Conservation (phyloP, 2,888 invertebrate genomes). For the Pachydiplax longipennis region DNA sequence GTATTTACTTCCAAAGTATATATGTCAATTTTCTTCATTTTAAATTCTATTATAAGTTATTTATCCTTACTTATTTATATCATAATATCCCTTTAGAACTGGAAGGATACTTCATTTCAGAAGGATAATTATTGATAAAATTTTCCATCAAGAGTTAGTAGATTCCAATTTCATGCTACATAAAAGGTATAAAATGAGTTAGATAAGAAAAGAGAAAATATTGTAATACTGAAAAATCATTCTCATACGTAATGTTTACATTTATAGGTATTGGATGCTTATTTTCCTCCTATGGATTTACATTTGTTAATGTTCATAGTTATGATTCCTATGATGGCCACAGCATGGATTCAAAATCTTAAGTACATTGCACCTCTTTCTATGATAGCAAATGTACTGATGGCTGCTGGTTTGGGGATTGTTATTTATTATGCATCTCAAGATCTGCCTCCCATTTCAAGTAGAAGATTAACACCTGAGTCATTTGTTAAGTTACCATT, state of each 20-base stretch:
- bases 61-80: no score
- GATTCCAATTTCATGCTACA: no score
- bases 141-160: no score
- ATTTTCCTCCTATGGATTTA: conserved; percentile 68
- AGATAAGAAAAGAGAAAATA: neutral
- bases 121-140: no score
- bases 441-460: conserved; percentile 71
- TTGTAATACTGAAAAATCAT: neutral
- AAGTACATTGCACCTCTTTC: conserved; percentile 81
- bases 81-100: no score
- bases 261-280: conserved; percentile 72
- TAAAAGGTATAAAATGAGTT: no score
- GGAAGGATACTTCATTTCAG: no score
- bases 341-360: conserved; percentile 78
- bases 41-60: no score
- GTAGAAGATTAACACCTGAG: conserved; percentile 57
- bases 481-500: conserved; percentile 71
- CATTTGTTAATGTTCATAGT: conserved; percentile 78
- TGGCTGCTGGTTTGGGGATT: conserved; percentile 76
- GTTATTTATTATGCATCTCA: conserved; percentile 79
- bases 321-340: conserved; percentile 74
- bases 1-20: no score
- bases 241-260: conserved; percentile 48
- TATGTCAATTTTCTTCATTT: no score
- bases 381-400: conserved; percentile 77